A percentile compares a stretch with the other conserved stretches of the same genome.
Conservation (phyloP, 2,113 vertebrate species). For the Pycnonotus jocosus region DNA sequence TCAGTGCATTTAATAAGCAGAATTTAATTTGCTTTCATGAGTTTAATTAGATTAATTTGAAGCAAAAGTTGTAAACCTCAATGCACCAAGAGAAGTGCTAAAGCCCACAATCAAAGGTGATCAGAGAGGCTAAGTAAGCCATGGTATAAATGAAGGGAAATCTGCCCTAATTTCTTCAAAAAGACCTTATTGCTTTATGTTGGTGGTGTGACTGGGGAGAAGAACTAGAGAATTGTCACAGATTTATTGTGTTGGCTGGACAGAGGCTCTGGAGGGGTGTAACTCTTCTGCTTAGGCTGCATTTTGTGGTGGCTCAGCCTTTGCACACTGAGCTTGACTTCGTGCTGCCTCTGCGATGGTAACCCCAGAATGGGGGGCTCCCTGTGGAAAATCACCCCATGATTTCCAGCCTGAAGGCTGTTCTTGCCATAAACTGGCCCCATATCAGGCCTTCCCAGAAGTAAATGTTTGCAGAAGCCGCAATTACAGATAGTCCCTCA, state of each 20-base stretch:
- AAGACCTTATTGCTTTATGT: background rate
- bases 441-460: background rate
- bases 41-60: background rate
- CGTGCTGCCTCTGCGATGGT: accelerated
- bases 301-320: background rate
- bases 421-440: background rate
- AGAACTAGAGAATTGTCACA: background rate
- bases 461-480: background rate
- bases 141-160: background rate
- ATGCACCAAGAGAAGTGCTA: background rate
- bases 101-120: background rate
- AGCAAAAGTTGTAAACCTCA: background rate
- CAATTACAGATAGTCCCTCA: accelerated
- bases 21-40: background rate
- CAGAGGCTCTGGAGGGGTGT: background rate
- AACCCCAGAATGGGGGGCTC: accelerated
- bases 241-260: background rate
- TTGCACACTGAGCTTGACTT: accelerated
- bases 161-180: background rate
- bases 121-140: background rate
- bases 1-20: background rate
- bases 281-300: background rate
- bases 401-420: background rate
- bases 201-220: background rate
- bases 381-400: accelerated